Percentiles rank a stretch among this genome's conserved stretches.
These are phyloP conservation scores for Rhynchopsitta pachyrhyncha DNA, from an alignment of 2,113 vertebrate species.

Conservation along the genomic window DNA sequence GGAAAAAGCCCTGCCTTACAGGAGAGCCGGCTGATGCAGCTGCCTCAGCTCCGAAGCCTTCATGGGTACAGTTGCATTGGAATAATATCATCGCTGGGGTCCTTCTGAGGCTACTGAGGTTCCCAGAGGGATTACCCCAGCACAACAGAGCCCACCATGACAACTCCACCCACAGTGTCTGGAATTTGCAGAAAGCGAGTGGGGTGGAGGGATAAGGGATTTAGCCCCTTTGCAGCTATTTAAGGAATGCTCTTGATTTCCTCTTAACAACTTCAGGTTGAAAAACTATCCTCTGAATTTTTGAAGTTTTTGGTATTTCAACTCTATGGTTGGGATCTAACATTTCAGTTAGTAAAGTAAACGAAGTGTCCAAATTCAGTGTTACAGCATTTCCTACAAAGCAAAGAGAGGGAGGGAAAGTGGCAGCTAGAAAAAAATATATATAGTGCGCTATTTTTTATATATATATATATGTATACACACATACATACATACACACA, in stretches of 20 bases:
- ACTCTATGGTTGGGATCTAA: not conserved
- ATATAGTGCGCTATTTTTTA: rapidly evolving
- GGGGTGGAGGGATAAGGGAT: not conserved
- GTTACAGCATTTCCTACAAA: not conserved
- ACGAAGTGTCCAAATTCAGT: not conserved
- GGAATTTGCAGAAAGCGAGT: not conserved
- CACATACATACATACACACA: rapidly evolving
- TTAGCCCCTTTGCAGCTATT: not conserved
- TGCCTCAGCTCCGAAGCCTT: not conserved
- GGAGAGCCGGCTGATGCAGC: not conserved
- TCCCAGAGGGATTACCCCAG: not conserved
- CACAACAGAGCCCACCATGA: not conserved
- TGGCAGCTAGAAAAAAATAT: not conserved
- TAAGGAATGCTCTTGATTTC: constrained; percentile 36
- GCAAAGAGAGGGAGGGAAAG: not conserved
- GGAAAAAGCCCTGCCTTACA: not conserved
- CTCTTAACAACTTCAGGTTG: not conserved
- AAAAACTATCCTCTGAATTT: not conserved
- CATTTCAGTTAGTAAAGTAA: not conserved
- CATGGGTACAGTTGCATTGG: not conserved
- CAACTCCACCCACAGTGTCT: not conserved
- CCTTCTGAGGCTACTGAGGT: not conserved
- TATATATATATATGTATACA: rapidly evolving
- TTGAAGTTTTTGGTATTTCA: not conserved
- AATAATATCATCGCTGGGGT: not conserved